Conservation (phyloP, 2,797 vertebrate genomes). For the Menidia menidia region DNA sequence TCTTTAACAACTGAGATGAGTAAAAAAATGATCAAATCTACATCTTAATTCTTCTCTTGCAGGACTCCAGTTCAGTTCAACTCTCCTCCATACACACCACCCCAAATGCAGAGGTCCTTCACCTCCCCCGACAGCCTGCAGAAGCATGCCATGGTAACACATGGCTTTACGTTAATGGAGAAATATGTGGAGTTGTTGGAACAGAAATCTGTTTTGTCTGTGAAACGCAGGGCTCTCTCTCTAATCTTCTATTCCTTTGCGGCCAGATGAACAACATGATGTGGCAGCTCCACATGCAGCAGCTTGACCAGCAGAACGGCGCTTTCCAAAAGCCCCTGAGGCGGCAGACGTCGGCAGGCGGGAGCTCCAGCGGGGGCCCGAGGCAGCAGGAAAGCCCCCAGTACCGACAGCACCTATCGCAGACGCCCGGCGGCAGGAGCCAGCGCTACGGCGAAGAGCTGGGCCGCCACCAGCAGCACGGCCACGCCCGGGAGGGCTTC, state of each 20-base stretch:
- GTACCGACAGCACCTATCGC: constrained; percentile 70
- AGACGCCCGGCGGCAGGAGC: constrained; percentile 81
- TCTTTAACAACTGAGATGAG: too few species aligned
- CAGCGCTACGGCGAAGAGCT: constrained; percentile 77
- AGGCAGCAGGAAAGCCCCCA: constrained; percentile 66
- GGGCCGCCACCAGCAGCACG: constrained; percentile 74
- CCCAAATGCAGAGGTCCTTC: constrained; percentile 81
- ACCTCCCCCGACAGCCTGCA: constrained; percentile 87
- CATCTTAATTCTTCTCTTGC: constrained; percentile 13
- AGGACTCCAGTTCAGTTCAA: constrained; percentile 66
- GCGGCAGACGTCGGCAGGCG: constrained; percentile 41
- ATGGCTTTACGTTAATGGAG: background rate
- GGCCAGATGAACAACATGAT: constrained; percentile 84
- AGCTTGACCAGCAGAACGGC: constrained; percentile 72
- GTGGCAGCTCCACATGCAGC: constrained; percentile 86
- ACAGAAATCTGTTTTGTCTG: background rate
- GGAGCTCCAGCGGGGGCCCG: constrained; percentile 20
- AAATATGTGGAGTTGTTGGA: background rate
- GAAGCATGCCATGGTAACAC: constrained; percentile 87
- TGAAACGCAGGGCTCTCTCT: background rate
- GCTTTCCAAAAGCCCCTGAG: constrained; percentile 53
- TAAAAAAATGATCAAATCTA: background rate
- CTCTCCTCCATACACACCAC: constrained; percentile 65
- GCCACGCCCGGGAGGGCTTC: constrained; percentile 55
- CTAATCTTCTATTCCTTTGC: constrained; percentile 7